phyloP scores from a whole-genome alignment of 2,888 invertebrate genomes.

The Metopia argyrocephala region DNA sequence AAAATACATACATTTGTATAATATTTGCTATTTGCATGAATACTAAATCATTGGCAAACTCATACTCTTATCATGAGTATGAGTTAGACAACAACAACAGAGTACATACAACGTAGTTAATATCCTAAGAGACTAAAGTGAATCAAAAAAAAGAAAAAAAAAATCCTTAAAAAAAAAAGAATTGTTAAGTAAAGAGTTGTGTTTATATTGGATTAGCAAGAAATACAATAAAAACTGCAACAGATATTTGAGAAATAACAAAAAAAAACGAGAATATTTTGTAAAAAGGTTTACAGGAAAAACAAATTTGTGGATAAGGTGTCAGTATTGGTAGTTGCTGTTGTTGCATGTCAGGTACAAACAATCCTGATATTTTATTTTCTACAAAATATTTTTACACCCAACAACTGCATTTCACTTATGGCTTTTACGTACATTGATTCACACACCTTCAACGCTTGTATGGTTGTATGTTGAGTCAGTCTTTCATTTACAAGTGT shows the following conservation, averaged over 20 bases:
- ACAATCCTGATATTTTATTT: not conserved
- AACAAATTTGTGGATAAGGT: not conserved
- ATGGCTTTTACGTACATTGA: not conserved
- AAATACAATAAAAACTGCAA: not conserved
- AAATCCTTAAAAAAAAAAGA: not conserved
- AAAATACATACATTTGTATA: not conserved
- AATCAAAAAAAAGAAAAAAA: not conserved
- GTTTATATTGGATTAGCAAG: constrained; percentile 51
- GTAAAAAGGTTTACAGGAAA: not conserved
- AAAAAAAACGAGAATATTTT: not conserved
- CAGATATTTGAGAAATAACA: too few species aligned
- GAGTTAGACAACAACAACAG: too few species aligned
- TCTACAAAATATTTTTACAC: constrained; percentile 17
- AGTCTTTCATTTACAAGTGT: constrained; percentile 29
- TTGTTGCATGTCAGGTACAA: constrained; percentile 46
- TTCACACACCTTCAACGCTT: not conserved
- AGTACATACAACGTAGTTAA: too few species aligned
- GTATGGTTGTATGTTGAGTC: not conserved
- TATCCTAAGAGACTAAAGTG: too few species aligned
- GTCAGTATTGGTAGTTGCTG: constrained; percentile 14
- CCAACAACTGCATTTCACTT: constrained; percentile 33
- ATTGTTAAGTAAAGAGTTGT: constrained; percentile 56
- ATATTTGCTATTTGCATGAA: not conserved
- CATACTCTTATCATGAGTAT: too few species aligned
- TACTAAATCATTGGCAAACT: not conserved